phyloP scores from a whole-genome alignment of 2,797 vertebrate species.

The Jordanella pulchra region DNA sequence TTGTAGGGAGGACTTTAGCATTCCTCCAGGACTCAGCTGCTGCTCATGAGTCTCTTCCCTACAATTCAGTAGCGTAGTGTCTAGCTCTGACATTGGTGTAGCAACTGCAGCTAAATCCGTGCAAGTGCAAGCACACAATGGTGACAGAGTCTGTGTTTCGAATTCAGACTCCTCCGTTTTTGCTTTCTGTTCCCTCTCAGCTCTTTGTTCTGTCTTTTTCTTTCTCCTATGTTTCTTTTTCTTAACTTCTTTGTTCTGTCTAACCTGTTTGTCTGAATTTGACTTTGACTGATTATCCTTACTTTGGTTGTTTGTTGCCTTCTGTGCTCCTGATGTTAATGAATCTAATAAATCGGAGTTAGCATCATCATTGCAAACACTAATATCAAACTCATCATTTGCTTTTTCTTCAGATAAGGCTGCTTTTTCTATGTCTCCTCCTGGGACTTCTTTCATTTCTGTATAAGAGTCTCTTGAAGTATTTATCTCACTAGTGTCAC shows the following conservation, averaged over 20 bases:
- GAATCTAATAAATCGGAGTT: constrained; percentile 17
- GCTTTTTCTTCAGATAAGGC: constrained; percentile 28
- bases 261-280: constrained; percentile 31
- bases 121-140: constrained; percentile 14
- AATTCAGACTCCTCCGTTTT: constrained; percentile 20
- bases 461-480: neutral
- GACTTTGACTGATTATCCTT: constrained; percentile 24
- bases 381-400: constrained; percentile 13
- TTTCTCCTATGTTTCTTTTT: constrained; percentile 66
- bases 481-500: neutral
- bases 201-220: constrained; percentile 49
- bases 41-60: constrained; percentile 57
- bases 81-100: constrained; percentile 26
- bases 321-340: constrained; percentile 18
- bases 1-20: constrained; percentile 41
- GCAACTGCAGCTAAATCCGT: constrained; percentile 24
- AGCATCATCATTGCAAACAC: constrained; percentile 11
- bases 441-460: constrained; percentile 14
- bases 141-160: constrained; percentile 20
- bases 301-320: constrained; percentile 10
- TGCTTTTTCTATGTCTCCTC: constrained; percentile 11
- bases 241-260: constrained; percentile 50
- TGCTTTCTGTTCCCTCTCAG: constrained; percentile 19
- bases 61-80: constrained; percentile 27
- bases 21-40: constrained; percentile 69